Conservation (phyloP, 2,113 vertebrate species). For the Semnornis frantzii region DNA sequence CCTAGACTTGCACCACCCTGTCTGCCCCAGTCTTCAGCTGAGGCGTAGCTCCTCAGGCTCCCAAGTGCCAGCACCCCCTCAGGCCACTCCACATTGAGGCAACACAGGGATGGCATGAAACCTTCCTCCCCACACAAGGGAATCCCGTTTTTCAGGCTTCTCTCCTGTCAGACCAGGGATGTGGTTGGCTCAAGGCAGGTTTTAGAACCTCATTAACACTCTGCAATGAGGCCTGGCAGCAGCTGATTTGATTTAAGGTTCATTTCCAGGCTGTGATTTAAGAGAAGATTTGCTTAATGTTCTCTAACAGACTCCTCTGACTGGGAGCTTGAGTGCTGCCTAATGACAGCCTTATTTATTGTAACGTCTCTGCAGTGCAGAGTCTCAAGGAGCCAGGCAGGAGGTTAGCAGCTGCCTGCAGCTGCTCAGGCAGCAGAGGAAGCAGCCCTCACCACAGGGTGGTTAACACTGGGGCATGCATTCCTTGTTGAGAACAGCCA, state of each 20-base stretch:
- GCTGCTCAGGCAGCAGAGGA: constrained; percentile 17
- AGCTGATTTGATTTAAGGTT: constrained; percentile 75
- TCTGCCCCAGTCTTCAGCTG: background rate
- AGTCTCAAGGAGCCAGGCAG: constrained; percentile 9
- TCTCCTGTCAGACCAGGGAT: constrained; percentile 51
- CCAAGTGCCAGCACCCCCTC: constrained; percentile 20
- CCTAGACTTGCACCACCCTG: background rate
- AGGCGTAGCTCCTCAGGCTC: background rate
- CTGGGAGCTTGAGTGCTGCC: constrained; percentile 65
- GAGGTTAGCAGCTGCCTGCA: background rate
- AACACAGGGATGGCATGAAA: constrained; percentile 9
- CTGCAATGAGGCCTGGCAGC: constrained; percentile 60
- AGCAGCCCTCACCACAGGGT: background rate
- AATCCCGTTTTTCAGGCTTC: constrained; percentile 63
- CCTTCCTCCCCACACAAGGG: constrained; percentile 36
- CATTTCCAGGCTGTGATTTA: constrained; percentile 73
- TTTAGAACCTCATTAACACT: constrained; percentile 74
- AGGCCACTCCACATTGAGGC: background rate
- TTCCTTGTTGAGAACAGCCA: background rate
- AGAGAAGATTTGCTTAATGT: constrained; percentile 72
- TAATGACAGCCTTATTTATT: constrained; percentile 71
- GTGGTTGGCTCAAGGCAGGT: constrained; percentile 54
- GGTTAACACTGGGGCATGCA: background rate
- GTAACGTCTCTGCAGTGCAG: constrained; percentile 17
- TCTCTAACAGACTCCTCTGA: constrained; percentile 72